These are phyloP conservation scores for Cryptotermes secundus DNA, from an alignment of 1,140 invertebrate genomes.

Conservation along the genomic window DNA sequence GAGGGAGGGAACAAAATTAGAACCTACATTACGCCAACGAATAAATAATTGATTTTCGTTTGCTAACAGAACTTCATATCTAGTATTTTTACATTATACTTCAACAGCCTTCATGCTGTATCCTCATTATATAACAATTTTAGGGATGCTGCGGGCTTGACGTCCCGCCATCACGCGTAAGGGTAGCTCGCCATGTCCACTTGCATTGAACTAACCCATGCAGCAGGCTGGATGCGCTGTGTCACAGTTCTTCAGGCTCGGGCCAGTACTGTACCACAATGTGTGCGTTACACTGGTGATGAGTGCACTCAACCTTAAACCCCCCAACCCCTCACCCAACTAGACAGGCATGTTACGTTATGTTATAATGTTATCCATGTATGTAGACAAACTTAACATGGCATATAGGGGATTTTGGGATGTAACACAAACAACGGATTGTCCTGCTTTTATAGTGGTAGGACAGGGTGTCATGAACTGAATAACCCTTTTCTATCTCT, in stretches of 20 bases:
- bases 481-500: not conserved
- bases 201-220: conserved; percentile 1
- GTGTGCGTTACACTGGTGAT: not conserved
- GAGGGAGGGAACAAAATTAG: too few species aligned
- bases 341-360: conserved; percentile 15
- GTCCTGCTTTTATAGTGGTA: conserved; percentile 14
- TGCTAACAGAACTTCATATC: not conserved
- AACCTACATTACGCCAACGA: too few species aligned
- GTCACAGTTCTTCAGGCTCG: conserved; percentile 4
- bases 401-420: conserved; percentile 15
- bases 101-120: not conserved
- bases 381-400: conserved; percentile 17
- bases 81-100: not conserved
- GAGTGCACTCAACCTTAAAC: conserved; percentile 13
- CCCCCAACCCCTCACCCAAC: not conserved
- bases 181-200: not conserved
- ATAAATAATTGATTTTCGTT: too few species aligned
- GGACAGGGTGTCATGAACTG: not conserved
- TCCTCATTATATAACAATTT: not conserved
- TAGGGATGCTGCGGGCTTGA: not conserved
- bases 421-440: conserved; percentile 12
- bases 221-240: not conserved
- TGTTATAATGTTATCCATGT: conserved; percentile 18
- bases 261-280: not conserved
- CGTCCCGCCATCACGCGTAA: not conserved